phyloP scores from a whole-genome alignment of 1,140 invertebrate species.

The Orius insidiosus region DNA sequence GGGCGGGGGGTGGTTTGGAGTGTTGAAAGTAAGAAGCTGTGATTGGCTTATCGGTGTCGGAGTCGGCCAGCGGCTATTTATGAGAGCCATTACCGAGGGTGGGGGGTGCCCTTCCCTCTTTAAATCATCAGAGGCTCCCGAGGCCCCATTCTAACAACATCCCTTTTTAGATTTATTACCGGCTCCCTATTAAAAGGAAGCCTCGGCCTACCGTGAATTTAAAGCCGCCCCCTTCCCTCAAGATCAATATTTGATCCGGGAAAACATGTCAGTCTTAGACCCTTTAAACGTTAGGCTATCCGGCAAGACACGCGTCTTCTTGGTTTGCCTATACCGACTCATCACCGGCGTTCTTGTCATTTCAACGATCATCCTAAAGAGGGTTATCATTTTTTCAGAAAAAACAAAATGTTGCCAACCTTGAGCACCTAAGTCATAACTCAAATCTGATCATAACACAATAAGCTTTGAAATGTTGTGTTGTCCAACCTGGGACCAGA shows the following conservation, averaged over 20 bases:
- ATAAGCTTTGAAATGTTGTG: too few species aligned
- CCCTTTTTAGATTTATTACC: conserved; percentile 10
- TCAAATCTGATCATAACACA: too few species aligned
- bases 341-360: too few species aligned
- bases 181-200: conserved; percentile 11
- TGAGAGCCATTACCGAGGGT: conserved; percentile 7
- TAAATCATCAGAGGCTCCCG: not conserved
- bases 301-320: too few species aligned
- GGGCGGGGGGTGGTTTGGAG: not conserved
- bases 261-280: not conserved
- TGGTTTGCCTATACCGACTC: too few species aligned
- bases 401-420: too few species aligned
- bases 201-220: conserved; percentile 7
- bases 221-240: conserved; percentile 7
- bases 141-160: conserved; percentile 10
- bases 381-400: too few species aligned
- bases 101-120: too few species aligned
- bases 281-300: too few species aligned
- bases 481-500: too few species aligned
- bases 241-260: conserved; percentile 10
- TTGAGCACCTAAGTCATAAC: too few species aligned
- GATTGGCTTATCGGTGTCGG: conserved; percentile 11
- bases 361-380: too few species aligned
- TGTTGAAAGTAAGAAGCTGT: conserved; percentile 12
- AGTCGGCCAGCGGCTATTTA: conserved; percentile 11